Base-by-base conservation (phyloP, 2,113 vertebrate genomes). In the Gobiocypris rarus region DNA sequence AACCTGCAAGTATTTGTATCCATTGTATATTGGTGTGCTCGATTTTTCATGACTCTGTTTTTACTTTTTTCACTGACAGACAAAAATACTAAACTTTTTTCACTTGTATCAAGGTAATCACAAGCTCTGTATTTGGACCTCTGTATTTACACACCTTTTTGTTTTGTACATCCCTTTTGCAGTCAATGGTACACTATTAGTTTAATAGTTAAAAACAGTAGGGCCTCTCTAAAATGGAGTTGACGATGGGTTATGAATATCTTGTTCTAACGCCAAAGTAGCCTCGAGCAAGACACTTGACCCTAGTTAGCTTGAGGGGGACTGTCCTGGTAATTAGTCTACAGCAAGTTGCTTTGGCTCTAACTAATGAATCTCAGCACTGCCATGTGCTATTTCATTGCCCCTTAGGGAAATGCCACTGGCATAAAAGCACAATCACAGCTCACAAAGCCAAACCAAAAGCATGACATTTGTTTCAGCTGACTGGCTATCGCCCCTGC, bases 241-340 rank as follows among this genome's bases (percentile, higher is more conserved):
- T 79, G 14, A 79, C 54, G 34, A 9, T 1, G 54, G 5, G 56
- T 79, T 79, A 45, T 43, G 13, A 26, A 79, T 38, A 78, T 45
- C n/a, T 34, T 43, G 54, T 41, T 78, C 13, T 45, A 43, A 78
- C 14, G 58, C 56, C 54, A 78, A 28, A 41, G 14, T 78, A 50
- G 78, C 59, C 43, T 65, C 1, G 1, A 67, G 59, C 59, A 34
- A 80, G 26, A 31, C 59, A 48, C 43, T 80, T 48, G 43, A 61
- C 15, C 24, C 43, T 80, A 31, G 75, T 78, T 78, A 24, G 34
- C 54, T 80, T 80, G 41, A 90, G 63, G 82, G n/a, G 79, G 41
- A 79, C 52, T 75, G 54, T 77, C 31, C 75, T 63, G 58, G 43
- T 50, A 50, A 80, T 80, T 22, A 50, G 15, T 50, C 41, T 22